phyloP scores from a whole-genome alignment of 2,113 vertebrate species.

The Symphodus melops region DNA sequence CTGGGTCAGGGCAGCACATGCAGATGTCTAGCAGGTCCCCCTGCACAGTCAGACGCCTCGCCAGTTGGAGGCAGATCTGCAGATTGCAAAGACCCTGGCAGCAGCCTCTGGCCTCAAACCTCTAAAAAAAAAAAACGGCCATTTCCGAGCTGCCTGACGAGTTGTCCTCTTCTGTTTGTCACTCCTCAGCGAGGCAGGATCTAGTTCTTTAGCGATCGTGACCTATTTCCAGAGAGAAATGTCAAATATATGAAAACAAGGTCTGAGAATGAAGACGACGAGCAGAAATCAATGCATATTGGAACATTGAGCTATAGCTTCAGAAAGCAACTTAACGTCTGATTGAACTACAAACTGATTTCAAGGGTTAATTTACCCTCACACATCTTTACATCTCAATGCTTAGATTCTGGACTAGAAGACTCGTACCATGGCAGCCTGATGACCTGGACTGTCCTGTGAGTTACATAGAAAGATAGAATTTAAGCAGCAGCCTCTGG shows the following conservation, averaged over 20 bases:
- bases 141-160: conserved; percentile 49
- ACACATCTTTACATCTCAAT: conserved; percentile 8
- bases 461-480: background rate
- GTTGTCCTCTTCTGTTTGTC: conserved; percentile 45
- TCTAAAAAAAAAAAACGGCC: conserved; percentile 33
- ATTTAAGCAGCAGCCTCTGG: background rate
- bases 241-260: conserved; percentile 10
- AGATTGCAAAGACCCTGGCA: conserved; percentile 43
- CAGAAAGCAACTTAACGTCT: background rate
- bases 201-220: conserved; percentile 10
- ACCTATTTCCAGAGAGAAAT: conserved; percentile 48
- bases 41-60: conserved; percentile 28
- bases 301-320: background rate
- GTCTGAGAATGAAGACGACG: background rate
- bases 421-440: conserved; percentile 20
- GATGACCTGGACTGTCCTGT: conserved; percentile 23
- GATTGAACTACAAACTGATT: background rate
- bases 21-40: conserved; percentile 62
- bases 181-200: conserved; percentile 4
- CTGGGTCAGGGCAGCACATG: conserved; percentile 75
- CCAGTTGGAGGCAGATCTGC: conserved; percentile 52
- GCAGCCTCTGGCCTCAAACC: conserved; percentile 52
- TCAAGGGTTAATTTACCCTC: conserved; percentile 28
- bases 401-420: conserved; percentile 16
- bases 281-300: background rate